phyloP scores from a whole-genome alignment of 1,140 invertebrate genomes.

The Protaetia brevitarsis region DNA sequence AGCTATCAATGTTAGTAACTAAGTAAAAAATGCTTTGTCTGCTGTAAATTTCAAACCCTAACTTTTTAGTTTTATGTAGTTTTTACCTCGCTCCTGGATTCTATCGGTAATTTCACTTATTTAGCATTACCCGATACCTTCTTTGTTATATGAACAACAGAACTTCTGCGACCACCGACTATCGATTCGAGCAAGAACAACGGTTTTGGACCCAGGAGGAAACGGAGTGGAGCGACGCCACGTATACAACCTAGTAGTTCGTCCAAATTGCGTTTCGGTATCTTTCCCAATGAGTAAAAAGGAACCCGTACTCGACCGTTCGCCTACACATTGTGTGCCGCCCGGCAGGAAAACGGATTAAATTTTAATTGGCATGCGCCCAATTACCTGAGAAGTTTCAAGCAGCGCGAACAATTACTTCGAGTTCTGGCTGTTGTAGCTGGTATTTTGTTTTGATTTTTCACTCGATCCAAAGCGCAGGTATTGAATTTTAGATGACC shows the following conservation, averaged over 20 bases:
- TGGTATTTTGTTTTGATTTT: background rate
- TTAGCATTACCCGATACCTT: too few relatives aligned
- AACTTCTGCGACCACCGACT: too few relatives aligned
- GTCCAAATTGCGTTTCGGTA: conserved; percentile 1
- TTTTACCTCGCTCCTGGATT: too few relatives aligned
- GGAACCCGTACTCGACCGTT: background rate
- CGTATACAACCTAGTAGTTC: background rate
- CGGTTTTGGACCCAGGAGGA: background rate
- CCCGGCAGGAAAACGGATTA: background rate
- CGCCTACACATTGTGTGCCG: background rate
- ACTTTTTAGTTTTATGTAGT: too few relatives aligned
- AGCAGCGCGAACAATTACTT: conserved; percentile 5
- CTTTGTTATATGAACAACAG: too few relatives aligned
- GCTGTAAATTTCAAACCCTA: too few relatives aligned
- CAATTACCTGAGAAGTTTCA: conserved; percentile 9
- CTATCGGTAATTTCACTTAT: too few relatives aligned
- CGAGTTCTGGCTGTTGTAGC: background rate
- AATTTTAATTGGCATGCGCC: conserved; percentile 6
- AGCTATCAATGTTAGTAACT: too few relatives aligned
- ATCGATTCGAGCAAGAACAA: background rate
- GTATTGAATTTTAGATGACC: too few relatives aligned
- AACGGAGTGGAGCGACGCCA: background rate
- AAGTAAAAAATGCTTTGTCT: too few relatives aligned
- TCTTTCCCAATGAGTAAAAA: background rate
- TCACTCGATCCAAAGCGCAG: too few relatives aligned